Conservation (phyloP, 2,888 invertebrate genomes). For the Thysanoteuthis rhombus region DNA sequence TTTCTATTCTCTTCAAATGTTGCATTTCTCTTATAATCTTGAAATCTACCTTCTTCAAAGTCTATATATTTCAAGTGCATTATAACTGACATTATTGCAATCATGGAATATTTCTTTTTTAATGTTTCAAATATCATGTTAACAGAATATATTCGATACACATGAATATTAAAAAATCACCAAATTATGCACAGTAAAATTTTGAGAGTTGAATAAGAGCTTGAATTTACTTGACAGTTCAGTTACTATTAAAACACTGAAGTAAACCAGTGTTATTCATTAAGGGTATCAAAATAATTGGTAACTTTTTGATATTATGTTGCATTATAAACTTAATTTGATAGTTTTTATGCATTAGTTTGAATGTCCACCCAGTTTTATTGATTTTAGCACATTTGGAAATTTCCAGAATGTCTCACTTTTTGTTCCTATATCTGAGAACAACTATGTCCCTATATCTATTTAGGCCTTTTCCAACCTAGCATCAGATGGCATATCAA, state of each 20-base stretch:
- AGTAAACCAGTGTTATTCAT: not conserved
- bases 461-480: conserved; percentile 22
- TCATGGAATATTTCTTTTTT: not conserved
- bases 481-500: not conserved
- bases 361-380: not conserved
- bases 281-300: not conserved
- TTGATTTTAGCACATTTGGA: not conserved
- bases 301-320: not conserved
- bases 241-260: not conserved
- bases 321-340: not conserved
- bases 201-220: not conserved
- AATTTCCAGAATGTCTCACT: not conserved
- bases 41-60: not conserved
- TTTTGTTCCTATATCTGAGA: not conserved
- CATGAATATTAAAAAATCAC: not conserved
- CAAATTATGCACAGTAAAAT: not conserved
- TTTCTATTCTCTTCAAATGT: not conserved
- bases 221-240: not conserved
- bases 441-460: conserved; percentile 1
- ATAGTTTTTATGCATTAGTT: not conserved
- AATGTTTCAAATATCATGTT: not conserved
- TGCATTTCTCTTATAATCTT: not conserved
- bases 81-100: not conserved
- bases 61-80: not conserved
- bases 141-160: not conserved